Evolutionary conservation across 2,113 vertebrate species (phyloP), one percentile per base, ranked within the genome.

Genomic region (Hemicordylus capensis): DNA sequence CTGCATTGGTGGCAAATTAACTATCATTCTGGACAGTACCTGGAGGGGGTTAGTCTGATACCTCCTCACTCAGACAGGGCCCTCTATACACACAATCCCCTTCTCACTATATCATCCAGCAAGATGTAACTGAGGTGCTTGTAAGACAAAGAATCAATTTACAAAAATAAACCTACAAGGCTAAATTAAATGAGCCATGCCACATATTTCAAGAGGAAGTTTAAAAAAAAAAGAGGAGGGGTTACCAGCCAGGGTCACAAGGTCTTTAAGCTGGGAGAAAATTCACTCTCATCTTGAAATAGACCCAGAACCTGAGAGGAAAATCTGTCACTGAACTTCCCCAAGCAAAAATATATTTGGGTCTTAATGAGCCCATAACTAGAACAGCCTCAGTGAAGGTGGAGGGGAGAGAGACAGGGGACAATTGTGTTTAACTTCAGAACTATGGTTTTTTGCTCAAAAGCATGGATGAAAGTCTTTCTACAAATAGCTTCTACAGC

Each of bases 81-180:
- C n/a, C n/a, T 37, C 82, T 76, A 51, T 63, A 54, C 34, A 84
- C 44, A 76, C 51, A 51, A 1, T 39, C 22, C 39, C 15, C 59
- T 58, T 22, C 46, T 67, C 14, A 37, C 56, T 61, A 34, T 63
- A 70, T 72, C 31, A 8, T 83, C 81, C 51, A 76, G 26, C 34
- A 75, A 64, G 44, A 37, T n/a, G 46, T 15, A 59, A 5, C 37
- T n/a, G 39, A 42, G 11, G 37, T 17, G 24, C 44, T 83, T 63
- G 22, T 34, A 75, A n/a, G n/a, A 76, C 72, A 75, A 84, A 84
- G 82, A 84, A 84, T 84, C 72, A 76, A 66, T 84, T 84, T 84
- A 76, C 59, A 75, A 51, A 46, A 83, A 64, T 58, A 83, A 83
- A 51, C 72, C 58, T 64, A 75, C 72, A 84, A 64, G 46, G 44